Evolutionary conservation across 2,797 vertebrate species (phyloP).

Genomic region (Pampus argenteus): DNA sequence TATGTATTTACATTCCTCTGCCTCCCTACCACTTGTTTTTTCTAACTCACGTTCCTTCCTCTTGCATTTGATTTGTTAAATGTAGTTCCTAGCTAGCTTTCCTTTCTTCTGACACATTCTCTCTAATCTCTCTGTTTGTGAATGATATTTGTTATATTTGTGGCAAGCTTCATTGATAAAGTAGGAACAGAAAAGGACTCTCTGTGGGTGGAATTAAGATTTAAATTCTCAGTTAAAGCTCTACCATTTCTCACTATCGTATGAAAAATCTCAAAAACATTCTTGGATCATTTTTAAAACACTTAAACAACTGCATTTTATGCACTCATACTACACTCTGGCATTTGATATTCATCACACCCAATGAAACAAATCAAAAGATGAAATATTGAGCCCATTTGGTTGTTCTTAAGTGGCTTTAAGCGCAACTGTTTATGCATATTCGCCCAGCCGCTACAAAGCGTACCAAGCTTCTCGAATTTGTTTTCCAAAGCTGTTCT

Average conservation of each 20-base stretch:
- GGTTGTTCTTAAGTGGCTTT: conserved; percentile 77
- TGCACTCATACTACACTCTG: conserved; percentile 28
- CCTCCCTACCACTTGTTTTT: conserved; percentile 42
- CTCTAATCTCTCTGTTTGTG: conserved; percentile 1
- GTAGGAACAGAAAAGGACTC: conserved; percentile 1
- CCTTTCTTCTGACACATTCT: conserved; percentile 28
- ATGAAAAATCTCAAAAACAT: conserved; percentile 54
- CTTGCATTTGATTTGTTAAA: conserved; percentile 54
- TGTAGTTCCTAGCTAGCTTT: conserved; percentile 29
- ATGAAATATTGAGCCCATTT: conserved; percentile 78
- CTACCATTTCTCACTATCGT: conserved; percentile 29
- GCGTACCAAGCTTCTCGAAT: conserved; percentile 57
- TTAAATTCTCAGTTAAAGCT: conserved; percentile 50
- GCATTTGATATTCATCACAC: conserved; percentile 71
- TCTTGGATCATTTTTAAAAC: conserved; percentile 60
- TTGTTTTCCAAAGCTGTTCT: conserved; percentile 77
- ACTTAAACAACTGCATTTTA: conserved; percentile 43
- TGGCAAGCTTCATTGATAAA: conserved; percentile 3
- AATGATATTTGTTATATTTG: conserved; percentile 34
- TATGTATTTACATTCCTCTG: conserved; percentile 81
- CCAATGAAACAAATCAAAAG: conserved; percentile 68
- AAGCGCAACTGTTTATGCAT: conserved; percentile 81
- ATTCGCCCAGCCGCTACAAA: conserved; percentile 69
- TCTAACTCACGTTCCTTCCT: conserved; percentile 37
- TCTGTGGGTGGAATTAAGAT: conserved; percentile 43